Evolutionary conservation across 2,888 invertebrate genomes (phyloP).

Genomic region (Zelleria hepariella): DNA sequence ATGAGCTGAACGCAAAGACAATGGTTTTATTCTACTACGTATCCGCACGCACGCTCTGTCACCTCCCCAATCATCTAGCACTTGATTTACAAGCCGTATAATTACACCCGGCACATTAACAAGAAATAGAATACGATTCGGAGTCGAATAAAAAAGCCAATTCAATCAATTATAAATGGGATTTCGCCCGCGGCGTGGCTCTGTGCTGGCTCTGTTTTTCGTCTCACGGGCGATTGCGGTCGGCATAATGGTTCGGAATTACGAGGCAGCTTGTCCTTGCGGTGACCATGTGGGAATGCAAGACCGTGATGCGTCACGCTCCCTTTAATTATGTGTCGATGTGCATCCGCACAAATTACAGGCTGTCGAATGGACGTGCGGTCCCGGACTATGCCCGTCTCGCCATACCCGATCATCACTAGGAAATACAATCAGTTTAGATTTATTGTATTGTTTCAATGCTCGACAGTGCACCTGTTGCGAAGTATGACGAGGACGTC

Average conservation of each 20-base stretch:
- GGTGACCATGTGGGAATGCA: constrained; percentile 44
- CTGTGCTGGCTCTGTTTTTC: not conserved
- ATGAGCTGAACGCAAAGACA: not conserved
- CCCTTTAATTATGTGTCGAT: constrained; percentile 58
- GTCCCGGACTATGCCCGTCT: not conserved
- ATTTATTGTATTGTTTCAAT: no score
- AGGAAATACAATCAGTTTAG: no score
- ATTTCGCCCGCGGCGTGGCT: constrained; percentile 7
- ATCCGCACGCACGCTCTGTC: not conserved
- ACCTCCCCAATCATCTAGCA: not conserved
- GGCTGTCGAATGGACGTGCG: constrained; percentile 30
- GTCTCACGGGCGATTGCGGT: constrained; percentile 40
- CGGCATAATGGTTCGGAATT: constrained; percentile 64
- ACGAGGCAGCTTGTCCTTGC: constrained; percentile 54
- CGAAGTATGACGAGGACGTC: no score
- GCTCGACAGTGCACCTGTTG: no score
- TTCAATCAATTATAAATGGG: constrained; percentile 34
- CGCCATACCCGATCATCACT: no score
- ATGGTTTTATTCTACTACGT: not conserved
- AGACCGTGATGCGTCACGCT: constrained; percentile 46
- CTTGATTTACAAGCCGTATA: constrained; percentile 24
- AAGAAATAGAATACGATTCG: constrained; percentile 37
- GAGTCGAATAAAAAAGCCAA: constrained; percentile 29
- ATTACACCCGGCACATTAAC: constrained; percentile 28
- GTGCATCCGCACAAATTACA: constrained; percentile 63